Evolutionary conservation across 2,797 vertebrate genomes (phyloP).

Genomic region (Galaxias olidus): DNA sequence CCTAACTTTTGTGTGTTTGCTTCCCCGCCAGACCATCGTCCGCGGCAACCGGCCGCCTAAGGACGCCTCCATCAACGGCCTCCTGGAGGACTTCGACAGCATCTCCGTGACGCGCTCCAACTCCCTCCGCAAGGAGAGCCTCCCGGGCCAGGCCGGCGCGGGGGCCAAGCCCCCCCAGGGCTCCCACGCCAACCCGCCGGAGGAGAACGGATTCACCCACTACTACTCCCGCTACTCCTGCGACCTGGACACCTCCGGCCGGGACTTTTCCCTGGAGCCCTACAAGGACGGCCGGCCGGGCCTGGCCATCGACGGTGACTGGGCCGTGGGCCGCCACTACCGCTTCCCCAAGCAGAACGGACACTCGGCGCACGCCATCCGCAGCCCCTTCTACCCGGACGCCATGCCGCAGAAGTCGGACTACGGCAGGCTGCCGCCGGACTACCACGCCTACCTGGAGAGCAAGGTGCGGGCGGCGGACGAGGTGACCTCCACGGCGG

Average conservation of each 20-base stretch:
- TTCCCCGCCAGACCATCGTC: slow-evolving; percentile 87
- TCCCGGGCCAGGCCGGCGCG: slow-evolving; percentile 82
- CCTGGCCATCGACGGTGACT: slow-evolving; percentile 77
- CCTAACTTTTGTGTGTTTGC: slow-evolving; percentile 56
- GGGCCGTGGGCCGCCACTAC: slow-evolving; percentile 79
- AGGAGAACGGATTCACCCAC: slow-evolving; percentile 91
- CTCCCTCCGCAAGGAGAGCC: slow-evolving; percentile 94
- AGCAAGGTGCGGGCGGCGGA: slow-evolving; percentile 83
- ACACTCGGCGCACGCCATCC: slow-evolving; percentile 78
- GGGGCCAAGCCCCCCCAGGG: slow-evolving; percentile 77
- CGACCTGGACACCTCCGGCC: slow-evolving; percentile 83
- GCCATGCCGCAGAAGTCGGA: slow-evolving; percentile 85
- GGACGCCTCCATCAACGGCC: slow-evolving; percentile 93
- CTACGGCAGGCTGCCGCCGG: slow-evolving; percentile 82
- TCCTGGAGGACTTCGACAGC: slow-evolving; percentile 96
- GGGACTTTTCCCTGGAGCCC: slow-evolving; percentile 80
- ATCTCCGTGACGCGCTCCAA: slow-evolving; percentile 97
- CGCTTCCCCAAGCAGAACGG: slow-evolving; percentile 88
- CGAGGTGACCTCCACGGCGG: slow-evolving; percentile 76
- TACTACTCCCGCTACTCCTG: slow-evolving; percentile 91
- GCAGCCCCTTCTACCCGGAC: slow-evolving; percentile 87
- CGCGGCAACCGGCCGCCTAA: slow-evolving; percentile 92
- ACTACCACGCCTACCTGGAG: slow-evolving; percentile 89
- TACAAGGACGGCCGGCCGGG: slow-evolving; percentile 73
- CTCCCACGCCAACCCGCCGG: slow-evolving; percentile 68